phyloP scores from a whole-genome alignment of 2,888 invertebrate species.

The Enoplolaimus lenunculus region DNA sequence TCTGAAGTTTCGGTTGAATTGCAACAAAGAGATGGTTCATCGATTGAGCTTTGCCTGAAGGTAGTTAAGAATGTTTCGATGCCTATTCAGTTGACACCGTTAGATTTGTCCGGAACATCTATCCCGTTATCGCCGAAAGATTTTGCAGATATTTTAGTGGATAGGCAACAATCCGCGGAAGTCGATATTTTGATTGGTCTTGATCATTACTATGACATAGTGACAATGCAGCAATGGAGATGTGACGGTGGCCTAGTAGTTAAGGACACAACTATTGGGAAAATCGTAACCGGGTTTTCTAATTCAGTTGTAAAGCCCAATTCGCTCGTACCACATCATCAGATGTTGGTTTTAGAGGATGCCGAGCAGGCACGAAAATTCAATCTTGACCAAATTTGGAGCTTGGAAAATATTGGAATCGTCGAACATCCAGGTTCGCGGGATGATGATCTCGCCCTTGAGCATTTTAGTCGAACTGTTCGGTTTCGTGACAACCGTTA shows the following conservation, averaged over 20 bases:
- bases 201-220: not conserved
- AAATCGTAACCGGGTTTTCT: not conserved
- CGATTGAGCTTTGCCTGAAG: not conserved
- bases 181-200: not conserved
- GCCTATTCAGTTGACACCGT: not conserved
- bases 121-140: not conserved
- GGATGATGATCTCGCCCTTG: not conserved
- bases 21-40: not conserved
- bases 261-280: not conserved
- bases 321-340: not conserved
- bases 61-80: not conserved
- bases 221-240: not conserved
- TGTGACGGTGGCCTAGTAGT: not conserved
- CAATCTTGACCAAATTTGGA: not conserved
- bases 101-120: not conserved
- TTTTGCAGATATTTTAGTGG: not conserved
- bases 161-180: not conserved
- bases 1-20: not conserved
- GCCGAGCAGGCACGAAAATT: not conserved
- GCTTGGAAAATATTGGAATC: not conserved
- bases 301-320: not conserved
- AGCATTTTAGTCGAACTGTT: not conserved
- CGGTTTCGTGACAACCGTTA: not conserved
- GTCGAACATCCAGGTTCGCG: not conserved
- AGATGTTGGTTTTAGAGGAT: not conserved